Conservation (phyloP, 2,888 invertebrate genomes). For the Mythimna lalbum region DNA sequence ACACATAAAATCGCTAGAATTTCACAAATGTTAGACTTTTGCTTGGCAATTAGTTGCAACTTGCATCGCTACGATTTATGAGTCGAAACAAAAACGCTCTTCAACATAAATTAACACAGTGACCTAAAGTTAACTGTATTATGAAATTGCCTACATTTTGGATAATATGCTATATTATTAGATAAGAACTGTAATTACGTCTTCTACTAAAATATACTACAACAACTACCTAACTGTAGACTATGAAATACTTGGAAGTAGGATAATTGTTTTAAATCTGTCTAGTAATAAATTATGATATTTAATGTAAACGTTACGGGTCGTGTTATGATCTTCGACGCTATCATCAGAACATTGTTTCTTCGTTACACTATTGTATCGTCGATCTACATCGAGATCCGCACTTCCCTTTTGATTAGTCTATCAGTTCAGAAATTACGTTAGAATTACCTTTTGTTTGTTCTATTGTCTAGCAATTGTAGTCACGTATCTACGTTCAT, state of each 20-base stretch:
- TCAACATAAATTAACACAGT: slow-evolving; percentile 56
- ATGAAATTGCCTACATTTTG: slow-evolving; percentile 37
- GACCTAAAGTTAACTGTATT: slow-evolving; percentile 48
- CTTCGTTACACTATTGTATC: slow-evolving; percentile 22
- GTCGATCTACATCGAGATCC: slow-evolving; percentile 47
- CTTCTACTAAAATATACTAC: slow-evolving; percentile 13
- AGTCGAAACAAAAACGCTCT: slow-evolving; percentile 59
- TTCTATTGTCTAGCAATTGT: slow-evolving; percentile 61
- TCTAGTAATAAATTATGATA: slow-evolving; percentile 9
- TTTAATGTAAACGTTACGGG: neutral
- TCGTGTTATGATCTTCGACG: neutral
- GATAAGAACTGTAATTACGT: slow-evolving; percentile 45
- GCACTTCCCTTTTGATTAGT: slow-evolving; percentile 51
- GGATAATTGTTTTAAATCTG: neutral
- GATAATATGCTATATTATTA: slow-evolving; percentile 37
- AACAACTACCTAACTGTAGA: slow-evolving; percentile 5
- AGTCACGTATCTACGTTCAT: slow-evolving; percentile 62
- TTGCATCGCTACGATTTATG: slow-evolving; percentile 57
- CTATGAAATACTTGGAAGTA: slow-evolving; percentile 10
- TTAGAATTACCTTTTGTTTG: slow-evolving; percentile 63
- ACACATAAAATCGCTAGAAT: slow-evolving; percentile 47
- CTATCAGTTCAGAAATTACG: slow-evolving; percentile 55
- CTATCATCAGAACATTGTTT: slow-evolving; percentile 6
- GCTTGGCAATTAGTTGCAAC: slow-evolving; percentile 30
- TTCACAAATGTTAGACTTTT: slow-evolving; percentile 58